Evolutionary conservation across 1,140 invertebrate species (phyloP), one percentile per base, ranked within the genome.

Genomic region (Drosophila nasuta): DNA sequence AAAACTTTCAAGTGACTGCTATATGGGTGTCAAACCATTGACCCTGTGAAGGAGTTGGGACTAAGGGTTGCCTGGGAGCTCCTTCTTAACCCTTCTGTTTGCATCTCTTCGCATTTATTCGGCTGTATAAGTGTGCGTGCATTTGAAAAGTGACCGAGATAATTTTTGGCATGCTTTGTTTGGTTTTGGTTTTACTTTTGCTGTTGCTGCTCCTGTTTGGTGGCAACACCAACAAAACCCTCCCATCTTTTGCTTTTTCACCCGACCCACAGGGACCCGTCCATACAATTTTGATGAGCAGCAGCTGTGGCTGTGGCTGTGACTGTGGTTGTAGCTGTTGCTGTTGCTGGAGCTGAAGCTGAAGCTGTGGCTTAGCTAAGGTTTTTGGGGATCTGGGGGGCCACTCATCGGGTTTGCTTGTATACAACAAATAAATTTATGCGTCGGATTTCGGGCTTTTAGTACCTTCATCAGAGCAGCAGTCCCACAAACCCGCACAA

Each of bases 111-210:
- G 1, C 25, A 35, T 43, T 41, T 73, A 35, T 48, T 58, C 25
- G 75, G 20, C 33, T 79, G 59, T 54, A 48, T 60, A 72, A 65
- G 65, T 68, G 82, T 77, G 86, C 83, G 80, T 87, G 82, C 87
- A 83, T 87, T 87, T 88, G 82, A 87, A 87, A 87, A 87, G 82
- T 88, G 82, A 87, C 82, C 82, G 80, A 87, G 83, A 87, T 87
- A 88, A 87, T 87, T 87, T 87, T 83, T 87, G 83, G 82, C 79
- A 85, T 85, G 78, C 82, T 85, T 85, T 85, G 82, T 85, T 85
- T 85, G 82, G 69, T 43, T 43, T 43, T 43, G 41, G 41, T 13
- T 43, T 43, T 43, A n/a, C 11, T 75, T 81, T 85, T 86, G 81
- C 81, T 86, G 81, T 85, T 79, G 68, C 68, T 78, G 67, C 52